phyloP scores from a whole-genome alignment of 2,888 invertebrate genomes.

The Macrophya annulata region DNA sequence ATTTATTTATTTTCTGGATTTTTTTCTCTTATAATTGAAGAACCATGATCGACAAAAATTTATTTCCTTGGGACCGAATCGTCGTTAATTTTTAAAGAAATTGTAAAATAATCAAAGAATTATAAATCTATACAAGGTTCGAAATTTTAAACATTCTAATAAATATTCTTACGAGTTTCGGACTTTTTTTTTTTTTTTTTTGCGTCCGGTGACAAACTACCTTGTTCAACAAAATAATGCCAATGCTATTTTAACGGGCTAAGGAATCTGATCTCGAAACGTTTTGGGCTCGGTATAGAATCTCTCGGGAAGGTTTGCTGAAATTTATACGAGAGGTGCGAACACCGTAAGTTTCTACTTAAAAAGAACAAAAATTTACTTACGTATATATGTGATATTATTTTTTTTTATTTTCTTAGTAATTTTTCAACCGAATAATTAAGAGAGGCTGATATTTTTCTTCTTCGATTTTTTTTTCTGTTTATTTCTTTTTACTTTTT shows the following conservation, averaged over 20 bases:
- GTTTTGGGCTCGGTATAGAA: slow-evolving; percentile 2
- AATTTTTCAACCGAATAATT: background rate
- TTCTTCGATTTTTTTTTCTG: too few species aligned
- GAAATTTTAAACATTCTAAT: slow-evolving; percentile 20
- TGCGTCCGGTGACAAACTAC: slow-evolving; percentile 35
- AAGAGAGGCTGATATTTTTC: too few species aligned
- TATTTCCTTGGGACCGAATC: background rate
- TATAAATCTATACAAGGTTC: background rate
- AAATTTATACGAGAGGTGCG: slow-evolving; percentile 22
- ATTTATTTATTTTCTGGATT: background rate
- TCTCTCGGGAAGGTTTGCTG: background rate
- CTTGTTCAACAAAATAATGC: slow-evolving; percentile 30
- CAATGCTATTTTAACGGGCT: background rate
- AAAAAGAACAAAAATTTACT: background rate
- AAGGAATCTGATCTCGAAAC: slow-evolving; percentile 49
- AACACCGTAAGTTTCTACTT: background rate
- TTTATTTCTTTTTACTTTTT: background rate
- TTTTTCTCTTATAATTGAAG: background rate
- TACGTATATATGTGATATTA: background rate
- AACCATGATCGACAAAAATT: background rate
- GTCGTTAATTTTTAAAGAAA: background rate
- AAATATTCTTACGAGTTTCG: slow-evolving; percentile 20
- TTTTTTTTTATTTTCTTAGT: background rate
- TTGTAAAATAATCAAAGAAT: background rate
- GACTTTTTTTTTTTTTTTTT: background rate